Conservation (phyloP, 2,113 vertebrate species). For the Haliaeetus leucogaster region DNA sequence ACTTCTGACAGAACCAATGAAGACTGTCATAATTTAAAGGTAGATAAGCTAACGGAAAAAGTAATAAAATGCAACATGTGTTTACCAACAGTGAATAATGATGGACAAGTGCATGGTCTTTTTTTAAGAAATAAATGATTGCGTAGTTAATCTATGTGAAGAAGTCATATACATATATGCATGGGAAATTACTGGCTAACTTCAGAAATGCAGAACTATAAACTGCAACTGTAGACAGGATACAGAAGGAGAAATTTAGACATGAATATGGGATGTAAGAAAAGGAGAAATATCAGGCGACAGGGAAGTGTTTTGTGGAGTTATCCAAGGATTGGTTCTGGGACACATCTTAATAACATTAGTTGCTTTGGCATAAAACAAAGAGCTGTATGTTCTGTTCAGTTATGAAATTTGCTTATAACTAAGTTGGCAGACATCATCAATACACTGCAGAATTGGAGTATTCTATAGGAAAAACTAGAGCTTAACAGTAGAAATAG, state of each 20-base stretch:
- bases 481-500: neutral
- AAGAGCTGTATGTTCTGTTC: neutral
- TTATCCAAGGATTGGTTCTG: neutral
- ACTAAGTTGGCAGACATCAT: neutral
- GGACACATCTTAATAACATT: neutral
- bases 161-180: neutral
- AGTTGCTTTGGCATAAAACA: neutral
- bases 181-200: neutral
- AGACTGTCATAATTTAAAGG: neutral
- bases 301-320: neutral
- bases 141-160: neutral
- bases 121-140: neutral
- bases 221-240: neutral
- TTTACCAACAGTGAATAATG: neutral
- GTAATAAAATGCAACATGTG: neutral
- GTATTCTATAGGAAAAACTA: neutral
- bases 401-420: neutral
- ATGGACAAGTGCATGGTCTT: neutral
- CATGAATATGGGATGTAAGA: neutral
- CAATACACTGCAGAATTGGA: neutral
- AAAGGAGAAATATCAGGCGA: neutral
- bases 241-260: neutral
- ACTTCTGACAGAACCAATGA: neutral
- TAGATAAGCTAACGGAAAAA: neutral
- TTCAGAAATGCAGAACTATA: neutral